Conservation (phyloP, 2,797 vertebrate genomes). For the Parotocinclus haroldoi region DNA sequence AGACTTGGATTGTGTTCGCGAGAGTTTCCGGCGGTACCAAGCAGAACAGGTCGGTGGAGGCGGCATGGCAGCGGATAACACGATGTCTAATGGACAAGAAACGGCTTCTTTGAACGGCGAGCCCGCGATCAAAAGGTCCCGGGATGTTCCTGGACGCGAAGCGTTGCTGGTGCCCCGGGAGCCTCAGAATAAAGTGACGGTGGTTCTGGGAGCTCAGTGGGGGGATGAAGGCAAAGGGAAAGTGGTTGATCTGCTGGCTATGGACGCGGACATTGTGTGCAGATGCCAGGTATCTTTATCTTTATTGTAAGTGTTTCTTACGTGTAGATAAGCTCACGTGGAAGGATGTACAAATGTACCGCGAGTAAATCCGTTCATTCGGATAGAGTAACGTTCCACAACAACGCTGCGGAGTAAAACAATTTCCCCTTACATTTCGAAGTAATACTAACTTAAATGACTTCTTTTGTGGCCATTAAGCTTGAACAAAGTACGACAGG, state of each 20-base stretch:
- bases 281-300: slow-evolving; percentile 72
- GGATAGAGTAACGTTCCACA: too few relatives aligned
- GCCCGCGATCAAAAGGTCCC: slow-evolving; percentile 65
- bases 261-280: slow-evolving; percentile 81
- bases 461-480: too few relatives aligned
- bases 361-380: too few relatives aligned
- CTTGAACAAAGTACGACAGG: too few relatives aligned
- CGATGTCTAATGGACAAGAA: slow-evolving; percentile 61
- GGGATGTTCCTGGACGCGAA: slow-evolving; percentile 53
- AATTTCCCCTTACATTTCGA: too few relatives aligned
- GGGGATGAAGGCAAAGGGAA: slow-evolving; percentile 82
- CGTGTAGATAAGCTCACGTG: too few relatives aligned
- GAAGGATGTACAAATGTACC: too few relatives aligned
- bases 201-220: slow-evolving; percentile 82
- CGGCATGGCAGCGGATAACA: slow-evolving; percentile 67
- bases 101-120: slow-evolving; percentile 60
- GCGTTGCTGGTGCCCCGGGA: slow-evolving; percentile 56
- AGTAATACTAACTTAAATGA: too few relatives aligned
- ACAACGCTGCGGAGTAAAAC: too few relatives aligned
- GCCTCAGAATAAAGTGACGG: slow-evolving; percentile 76
- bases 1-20: too few relatives aligned
- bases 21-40: neutral
- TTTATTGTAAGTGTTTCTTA: neutral
- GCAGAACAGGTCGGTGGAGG: neutral
- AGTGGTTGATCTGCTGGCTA: slow-evolving; percentile 78